phyloP scores from a whole-genome alignment of 2,797 vertebrate genomes.

The Ambastaia sidthimunki region DNA sequence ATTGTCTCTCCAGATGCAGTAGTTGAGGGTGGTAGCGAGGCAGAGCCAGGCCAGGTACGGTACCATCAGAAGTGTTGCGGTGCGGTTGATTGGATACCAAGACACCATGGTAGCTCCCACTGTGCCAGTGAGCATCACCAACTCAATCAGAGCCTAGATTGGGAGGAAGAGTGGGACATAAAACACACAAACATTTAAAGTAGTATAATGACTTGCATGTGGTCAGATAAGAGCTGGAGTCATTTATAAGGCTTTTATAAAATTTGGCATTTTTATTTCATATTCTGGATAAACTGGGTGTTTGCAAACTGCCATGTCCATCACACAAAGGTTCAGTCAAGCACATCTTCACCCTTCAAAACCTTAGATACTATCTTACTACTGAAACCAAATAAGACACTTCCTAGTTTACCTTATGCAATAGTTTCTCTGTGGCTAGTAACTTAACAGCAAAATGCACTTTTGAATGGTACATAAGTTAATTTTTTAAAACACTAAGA shows the following conservation, averaged over 20 bases:
- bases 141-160: conserved; percentile 74
- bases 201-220: not conserved
- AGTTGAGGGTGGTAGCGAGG: conserved; percentile 82
- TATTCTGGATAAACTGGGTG: not conserved
- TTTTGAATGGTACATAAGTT: not conserved
- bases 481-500: not conserved
- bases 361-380: not conserved
- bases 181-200: not conserved
- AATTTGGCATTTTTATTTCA: not conserved
- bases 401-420: not conserved
- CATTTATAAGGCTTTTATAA: not conserved
- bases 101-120: conserved; percentile 80
- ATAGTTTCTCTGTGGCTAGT: not conserved
- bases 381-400: not conserved
- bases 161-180: not conserved
- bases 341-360: not conserved
- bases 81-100: conserved; percentile 84
- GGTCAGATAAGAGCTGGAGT: not conserved
- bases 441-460: too few species aligned
- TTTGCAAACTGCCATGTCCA: not conserved
- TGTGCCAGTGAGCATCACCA: conserved; percentile 76
- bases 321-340: not conserved
- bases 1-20: conserved; percentile 89
- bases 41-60: conserved; percentile 91
- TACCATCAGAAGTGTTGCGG: conserved; percentile 82